phyloP scores from a whole-genome alignment of 2,113 vertebrate species.

The Cairina moschata region DNA sequence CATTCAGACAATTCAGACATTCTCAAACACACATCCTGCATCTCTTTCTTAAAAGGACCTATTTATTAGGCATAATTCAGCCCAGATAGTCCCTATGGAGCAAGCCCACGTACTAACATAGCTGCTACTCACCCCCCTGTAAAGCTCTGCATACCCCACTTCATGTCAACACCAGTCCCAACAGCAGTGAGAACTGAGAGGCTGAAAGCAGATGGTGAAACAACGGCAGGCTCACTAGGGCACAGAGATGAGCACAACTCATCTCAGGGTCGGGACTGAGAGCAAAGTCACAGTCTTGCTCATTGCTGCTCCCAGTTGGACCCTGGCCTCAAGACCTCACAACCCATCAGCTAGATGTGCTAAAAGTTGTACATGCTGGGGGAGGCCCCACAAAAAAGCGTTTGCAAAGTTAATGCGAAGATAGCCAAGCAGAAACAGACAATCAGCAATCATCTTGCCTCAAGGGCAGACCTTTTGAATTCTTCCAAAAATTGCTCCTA shows the following conservation, averaged over 20 bases:
- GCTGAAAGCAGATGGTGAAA: background rate
- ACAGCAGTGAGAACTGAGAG: fast-evolving
- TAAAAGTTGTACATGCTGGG: background rate
- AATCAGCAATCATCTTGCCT: background rate
- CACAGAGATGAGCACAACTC: fast-evolving
- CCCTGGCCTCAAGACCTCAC: fast-evolving
- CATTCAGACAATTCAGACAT: background rate
- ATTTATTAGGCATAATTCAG: background rate
- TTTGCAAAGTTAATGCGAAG: background rate
- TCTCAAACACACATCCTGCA: background rate
- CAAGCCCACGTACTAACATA: background rate
- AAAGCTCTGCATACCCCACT: background rate
- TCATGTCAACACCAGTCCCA: background rate
- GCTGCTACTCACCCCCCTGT: background rate
- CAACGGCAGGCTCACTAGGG: background rate
- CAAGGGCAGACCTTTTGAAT: background rate
- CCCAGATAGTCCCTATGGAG: background rate
- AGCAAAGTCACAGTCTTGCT: background rate
- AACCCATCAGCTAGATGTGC: background rate
- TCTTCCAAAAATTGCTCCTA: background rate
- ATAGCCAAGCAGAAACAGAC: background rate
- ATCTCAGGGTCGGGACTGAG: background rate
- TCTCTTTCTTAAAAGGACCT: background rate
- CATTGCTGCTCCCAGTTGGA: fast-evolving
- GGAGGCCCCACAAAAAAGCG: background rate